Conservation (phyloP, 2,797 vertebrate species). For the Danio jaintianensis region DNA sequence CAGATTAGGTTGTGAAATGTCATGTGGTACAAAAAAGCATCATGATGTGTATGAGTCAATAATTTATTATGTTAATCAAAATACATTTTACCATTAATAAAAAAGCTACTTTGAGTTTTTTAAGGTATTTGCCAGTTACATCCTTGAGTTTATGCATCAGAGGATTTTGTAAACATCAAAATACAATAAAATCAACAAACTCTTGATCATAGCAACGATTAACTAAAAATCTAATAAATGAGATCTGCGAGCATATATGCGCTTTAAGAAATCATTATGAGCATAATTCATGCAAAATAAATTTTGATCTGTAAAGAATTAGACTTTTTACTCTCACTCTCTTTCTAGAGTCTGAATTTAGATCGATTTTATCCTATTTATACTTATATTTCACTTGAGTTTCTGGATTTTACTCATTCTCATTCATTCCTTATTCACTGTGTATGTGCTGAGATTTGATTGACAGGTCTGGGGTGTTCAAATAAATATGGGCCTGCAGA, state of each 20-base stretch:
- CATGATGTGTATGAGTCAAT: neutral
- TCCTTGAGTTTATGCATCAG: neutral
- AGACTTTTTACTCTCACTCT: neutral
- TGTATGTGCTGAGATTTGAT: slow-evolving; percentile 56
- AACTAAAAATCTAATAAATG: neutral
- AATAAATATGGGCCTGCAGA: slow-evolving; percentile 64
- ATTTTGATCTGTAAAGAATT: no score
- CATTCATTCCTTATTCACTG: slow-evolving; percentile 54
- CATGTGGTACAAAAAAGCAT: neutral
- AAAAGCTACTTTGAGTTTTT: neutral
- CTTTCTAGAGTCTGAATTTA: slow-evolving; percentile 19
- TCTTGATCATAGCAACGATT: neutral
- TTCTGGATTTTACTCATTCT: slow-evolving; percentile 52
- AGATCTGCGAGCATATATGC: neutral
- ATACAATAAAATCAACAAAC: neutral
- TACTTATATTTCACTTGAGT: slow-evolving; percentile 17
- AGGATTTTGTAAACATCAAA: neutral
- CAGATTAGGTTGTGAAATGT: neutral
- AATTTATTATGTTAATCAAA: neutral
- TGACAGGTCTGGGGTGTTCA: slow-evolving; percentile 62
- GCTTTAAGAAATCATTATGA: neutral
- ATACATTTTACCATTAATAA: neutral
- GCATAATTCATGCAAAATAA: no score
- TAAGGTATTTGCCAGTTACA: neutral
- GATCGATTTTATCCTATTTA: slow-evolving; percentile 38